Conservation (phyloP, 1,140 invertebrate genomes). For the Euborellia annulipes region DNA sequence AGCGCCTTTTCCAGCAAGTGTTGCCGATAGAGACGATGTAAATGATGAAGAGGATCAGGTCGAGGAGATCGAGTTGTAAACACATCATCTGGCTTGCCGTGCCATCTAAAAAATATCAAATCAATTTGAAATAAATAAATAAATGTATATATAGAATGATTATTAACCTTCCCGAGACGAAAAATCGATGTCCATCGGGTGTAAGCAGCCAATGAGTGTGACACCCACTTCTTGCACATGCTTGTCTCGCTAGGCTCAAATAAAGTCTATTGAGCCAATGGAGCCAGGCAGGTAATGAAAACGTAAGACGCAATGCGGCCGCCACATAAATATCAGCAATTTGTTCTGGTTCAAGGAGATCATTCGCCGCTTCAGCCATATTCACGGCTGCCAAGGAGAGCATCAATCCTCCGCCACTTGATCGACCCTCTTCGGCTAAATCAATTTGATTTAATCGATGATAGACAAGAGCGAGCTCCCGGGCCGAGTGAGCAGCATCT, state of each 20-base stretch:
- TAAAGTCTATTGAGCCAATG: slow-evolving; percentile 49
- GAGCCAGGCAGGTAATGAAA: slow-evolving; percentile 44
- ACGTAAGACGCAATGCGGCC: slow-evolving; percentile 62
- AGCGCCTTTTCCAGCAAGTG: slow-evolving; percentile 39
- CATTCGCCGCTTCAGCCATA: slow-evolving; percentile 61
- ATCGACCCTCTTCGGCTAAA: slow-evolving; percentile 28
- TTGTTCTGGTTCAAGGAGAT: slow-evolving; percentile 38
- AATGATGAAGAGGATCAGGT: slow-evolving; percentile 50
- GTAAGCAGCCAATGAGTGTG: slow-evolving; percentile 60
- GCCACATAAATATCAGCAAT: slow-evolving; percentile 62
- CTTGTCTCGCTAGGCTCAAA: slow-evolving; percentile 38
- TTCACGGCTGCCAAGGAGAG: slow-evolving; percentile 67
- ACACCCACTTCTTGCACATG: slow-evolving; percentile 24
- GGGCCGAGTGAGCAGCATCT: slow-evolving; percentile 30
- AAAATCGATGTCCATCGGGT: slow-evolving; percentile 60
- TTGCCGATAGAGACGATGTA: slow-evolving; percentile 45
- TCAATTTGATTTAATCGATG: slow-evolving; percentile 62
- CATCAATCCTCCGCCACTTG: slow-evolving; percentile 23
- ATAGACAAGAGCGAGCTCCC: slow-evolving; percentile 65
- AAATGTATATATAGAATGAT: no score
- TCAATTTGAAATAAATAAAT: no score
- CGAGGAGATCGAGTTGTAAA: slow-evolving; percentile 15
- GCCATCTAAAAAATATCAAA: no score
- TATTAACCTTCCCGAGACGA: slow-evolving; percentile 28
- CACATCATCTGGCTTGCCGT: no score